Conservation (phyloP, 2,797 vertebrate genomes). For the Acanthurus lineatus region DNA sequence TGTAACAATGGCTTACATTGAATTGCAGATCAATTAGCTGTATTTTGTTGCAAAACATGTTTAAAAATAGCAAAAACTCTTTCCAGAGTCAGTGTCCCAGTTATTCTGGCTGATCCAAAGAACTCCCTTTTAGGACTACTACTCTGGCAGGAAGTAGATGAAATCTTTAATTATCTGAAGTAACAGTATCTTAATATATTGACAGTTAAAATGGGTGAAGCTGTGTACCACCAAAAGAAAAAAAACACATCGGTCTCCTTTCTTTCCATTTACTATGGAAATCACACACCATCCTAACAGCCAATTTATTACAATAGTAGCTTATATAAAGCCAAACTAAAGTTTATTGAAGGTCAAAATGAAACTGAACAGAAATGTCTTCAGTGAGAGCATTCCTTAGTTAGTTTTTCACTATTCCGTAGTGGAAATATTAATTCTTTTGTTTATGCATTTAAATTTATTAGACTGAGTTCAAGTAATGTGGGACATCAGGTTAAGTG, state of each 20-base stretch:
- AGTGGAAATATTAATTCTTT: not conserved
- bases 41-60: no score
- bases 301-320: conserved; percentile 13
- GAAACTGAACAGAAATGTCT: not conserved
- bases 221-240: no score
- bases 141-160: not conserved
- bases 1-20: no score
- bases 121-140: not conserved
- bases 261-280: conserved; percentile 1
- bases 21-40: not conserved
- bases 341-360: conserved; percentile 1
- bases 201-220: not conserved
- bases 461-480: no score
- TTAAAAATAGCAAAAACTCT: not conserved
- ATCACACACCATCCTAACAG: conserved; percentile 11
- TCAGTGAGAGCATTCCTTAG: not conserved
- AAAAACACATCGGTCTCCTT: not conserved
- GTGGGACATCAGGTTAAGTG: no score
- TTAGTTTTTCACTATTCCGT: not conserved
- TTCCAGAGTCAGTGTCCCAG: not conserved
- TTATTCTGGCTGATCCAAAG: not conserved
- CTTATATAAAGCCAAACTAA: not conserved
- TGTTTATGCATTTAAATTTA: no score
- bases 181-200: not conserved
- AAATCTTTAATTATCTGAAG: not conserved